A percentile compares a stretch with the other conserved stretches of the same genome.
Evolutionary conservation across 2,113 vertebrate genomes (phyloP).

Genomic region (Paraplagusia blochii): DNA sequence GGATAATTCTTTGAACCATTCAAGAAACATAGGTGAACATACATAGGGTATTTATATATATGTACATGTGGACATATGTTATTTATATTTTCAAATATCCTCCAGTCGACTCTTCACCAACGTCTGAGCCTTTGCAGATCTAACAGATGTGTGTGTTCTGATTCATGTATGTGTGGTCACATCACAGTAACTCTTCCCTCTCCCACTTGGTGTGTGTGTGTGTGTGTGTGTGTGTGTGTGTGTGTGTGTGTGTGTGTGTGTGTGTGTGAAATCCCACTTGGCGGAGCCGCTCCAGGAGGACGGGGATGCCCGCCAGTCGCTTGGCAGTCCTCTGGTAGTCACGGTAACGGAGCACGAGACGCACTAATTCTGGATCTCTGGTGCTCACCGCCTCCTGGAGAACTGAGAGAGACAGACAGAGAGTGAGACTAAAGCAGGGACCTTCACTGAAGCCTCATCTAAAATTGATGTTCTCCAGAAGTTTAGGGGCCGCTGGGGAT

Average conservation of each 20-base stretch:
- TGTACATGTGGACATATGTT: too few species aligned
- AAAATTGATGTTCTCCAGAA: slow-evolving; percentile 54
- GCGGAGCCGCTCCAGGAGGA: slow-evolving; percentile 90
- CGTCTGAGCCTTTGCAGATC: slow-evolving; percentile 4
- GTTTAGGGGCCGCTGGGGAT: slow-evolving; percentile 38
- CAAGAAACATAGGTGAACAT: too few species aligned
- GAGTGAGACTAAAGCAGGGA: not conserved
- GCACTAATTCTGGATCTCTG: slow-evolving; percentile 89
- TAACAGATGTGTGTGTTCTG: not conserved
- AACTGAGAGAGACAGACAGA: slow-evolving; percentile 70
- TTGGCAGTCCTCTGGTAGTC: slow-evolving; percentile 95
- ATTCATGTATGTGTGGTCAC: slow-evolving; percentile 1
- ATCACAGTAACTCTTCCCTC: too few species aligned
- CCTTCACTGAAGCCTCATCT: slow-evolving; percentile 50
- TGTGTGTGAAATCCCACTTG: slow-evolving; percentile 79
- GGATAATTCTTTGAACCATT: too few species aligned
- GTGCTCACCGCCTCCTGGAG: slow-evolving; percentile 96
- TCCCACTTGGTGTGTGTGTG: not conserved
- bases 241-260: slow-evolving; percentile 9
- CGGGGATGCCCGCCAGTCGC: slow-evolving; percentile 90
- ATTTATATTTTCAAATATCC: too few species aligned
- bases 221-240: not conserved
- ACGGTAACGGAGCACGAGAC: slow-evolving; percentile 89
- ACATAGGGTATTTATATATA: too few species aligned
- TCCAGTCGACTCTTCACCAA: not conserved